These are phyloP conservation scores for Sarcoramphus papa DNA, from an alignment of 2,797 vertebrate genomes.

Conservation along the genomic window DNA sequence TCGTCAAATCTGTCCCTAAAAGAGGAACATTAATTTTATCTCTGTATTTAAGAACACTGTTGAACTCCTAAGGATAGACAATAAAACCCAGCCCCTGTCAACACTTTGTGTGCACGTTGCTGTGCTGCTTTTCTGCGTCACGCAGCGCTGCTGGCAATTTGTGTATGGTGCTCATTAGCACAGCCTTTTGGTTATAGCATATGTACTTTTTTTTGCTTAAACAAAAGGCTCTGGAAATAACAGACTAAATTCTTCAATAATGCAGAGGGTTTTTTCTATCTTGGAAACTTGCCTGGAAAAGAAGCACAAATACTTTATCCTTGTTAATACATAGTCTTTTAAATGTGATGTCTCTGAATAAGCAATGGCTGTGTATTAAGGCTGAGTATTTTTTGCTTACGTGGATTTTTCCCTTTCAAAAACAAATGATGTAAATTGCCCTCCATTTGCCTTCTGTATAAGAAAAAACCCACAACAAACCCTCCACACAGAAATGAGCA, in stretches of 20 bases:
- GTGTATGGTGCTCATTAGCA: background rate
- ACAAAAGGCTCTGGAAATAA: background rate
- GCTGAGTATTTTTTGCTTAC: background rate
- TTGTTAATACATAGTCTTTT: background rate
- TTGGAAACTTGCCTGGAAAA: background rate
- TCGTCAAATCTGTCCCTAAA: background rate
- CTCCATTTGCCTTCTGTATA: background rate
- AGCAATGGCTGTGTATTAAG: background rate
- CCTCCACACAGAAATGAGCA: background rate
- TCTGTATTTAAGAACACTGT: conserved; percentile 21
- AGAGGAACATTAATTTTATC: background rate
- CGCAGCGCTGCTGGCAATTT: background rate
- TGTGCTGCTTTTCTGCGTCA: background rate
- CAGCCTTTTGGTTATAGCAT: background rate
- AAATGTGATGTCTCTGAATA: background rate
- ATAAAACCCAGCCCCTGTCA: conserved; percentile 10
- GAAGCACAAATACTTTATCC: background rate
- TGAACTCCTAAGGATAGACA: conserved; percentile 26
- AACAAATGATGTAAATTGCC: background rate
- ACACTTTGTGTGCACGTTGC: background rate
- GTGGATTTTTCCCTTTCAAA: background rate
- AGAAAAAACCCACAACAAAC: background rate
- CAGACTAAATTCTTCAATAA: background rate
- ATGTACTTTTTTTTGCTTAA: background rate
- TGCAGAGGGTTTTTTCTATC: background rate